Evolutionary conservation across 1,140 invertebrate genomes (phyloP).

Genomic region (Caenorhabditis briggsae): DNA sequence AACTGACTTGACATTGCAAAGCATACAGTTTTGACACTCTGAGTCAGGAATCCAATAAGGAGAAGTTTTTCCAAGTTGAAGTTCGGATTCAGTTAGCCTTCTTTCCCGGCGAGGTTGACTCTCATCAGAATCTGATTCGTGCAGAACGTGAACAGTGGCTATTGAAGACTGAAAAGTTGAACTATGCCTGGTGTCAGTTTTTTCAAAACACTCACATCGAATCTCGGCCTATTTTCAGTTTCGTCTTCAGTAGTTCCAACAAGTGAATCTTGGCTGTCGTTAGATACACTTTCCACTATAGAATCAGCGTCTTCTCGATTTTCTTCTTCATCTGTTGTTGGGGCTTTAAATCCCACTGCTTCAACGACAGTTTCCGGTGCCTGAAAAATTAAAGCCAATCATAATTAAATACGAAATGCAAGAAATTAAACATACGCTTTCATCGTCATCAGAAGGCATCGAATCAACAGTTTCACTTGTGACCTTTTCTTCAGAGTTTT

Average conservation of each 20-base stretch:
- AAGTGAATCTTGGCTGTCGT: neutral
- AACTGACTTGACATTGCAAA: conserved; percentile 29
- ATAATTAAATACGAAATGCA: too few species aligned
- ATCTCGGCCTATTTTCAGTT: neutral
- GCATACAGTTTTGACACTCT: conserved; percentile 57
- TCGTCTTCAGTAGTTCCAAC: neutral
- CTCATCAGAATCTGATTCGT: conserved; percentile 31
- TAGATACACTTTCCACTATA: neutral
- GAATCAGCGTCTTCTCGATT: neutral
- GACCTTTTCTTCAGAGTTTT: too few species aligned
- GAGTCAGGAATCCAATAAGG: conserved; percentile 62
- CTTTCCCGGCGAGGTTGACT: neutral
- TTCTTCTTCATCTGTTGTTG: neutral
- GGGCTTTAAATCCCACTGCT: neutral
- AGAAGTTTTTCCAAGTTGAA: conserved; percentile 53
- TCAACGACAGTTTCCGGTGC: neutral
- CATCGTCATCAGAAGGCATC: neutral
- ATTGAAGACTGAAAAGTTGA: conserved; percentile 55
- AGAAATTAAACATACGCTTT: neutral
- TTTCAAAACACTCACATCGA: neutral
- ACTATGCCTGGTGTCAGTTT: neutral
- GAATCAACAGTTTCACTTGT: too few species aligned
- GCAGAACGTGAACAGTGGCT: conserved; percentile 56
- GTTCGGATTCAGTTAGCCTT: conserved; percentile 56
- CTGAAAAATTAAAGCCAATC: too few species aligned